phyloP scores from a whole-genome alignment of 2,888 invertebrate genomes.

The Aphodius sticticus region DNA sequence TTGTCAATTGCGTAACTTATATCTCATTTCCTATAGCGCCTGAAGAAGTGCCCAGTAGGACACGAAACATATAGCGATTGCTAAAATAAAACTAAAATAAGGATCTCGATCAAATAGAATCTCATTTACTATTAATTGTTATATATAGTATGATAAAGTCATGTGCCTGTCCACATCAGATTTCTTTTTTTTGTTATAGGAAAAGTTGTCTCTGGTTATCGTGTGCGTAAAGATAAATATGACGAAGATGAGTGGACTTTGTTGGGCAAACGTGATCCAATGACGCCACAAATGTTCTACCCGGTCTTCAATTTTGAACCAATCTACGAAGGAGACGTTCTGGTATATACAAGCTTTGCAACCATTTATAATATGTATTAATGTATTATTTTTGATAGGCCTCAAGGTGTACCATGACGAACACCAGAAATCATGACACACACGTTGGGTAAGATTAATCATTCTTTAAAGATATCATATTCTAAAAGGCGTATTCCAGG shows the following conservation, averaged over 20 bases:
- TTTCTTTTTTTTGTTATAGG: slow-evolving; percentile 61
- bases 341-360: slow-evolving; percentile 59
- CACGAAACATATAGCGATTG: too few relatives aligned
- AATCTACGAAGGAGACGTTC: slow-evolving; percentile 73
- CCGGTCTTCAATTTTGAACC: slow-evolving; percentile 72
- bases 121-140: too few relatives aligned
- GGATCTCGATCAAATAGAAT: too few relatives aligned
- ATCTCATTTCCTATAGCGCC: too few relatives aligned
- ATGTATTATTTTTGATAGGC: slow-evolving; percentile 63
- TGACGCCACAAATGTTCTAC: slow-evolving; percentile 95
- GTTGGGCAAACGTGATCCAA: slow-evolving; percentile 86
- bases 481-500: slow-evolving; percentile 58
- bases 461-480: neutral
- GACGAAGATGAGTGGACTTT: slow-evolving; percentile 77
- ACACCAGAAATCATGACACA: slow-evolving; percentile 69
- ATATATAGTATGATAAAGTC: too few relatives aligned
- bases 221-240: slow-evolving; percentile 65
- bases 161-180: too few relatives aligned
- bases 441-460: slow-evolving; percentile 72
- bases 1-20: too few relatives aligned
- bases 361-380: neutral
- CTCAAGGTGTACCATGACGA: slow-evolving; percentile 92
- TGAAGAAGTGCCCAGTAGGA: too few relatives aligned
- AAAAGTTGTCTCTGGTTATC: slow-evolving; percentile 84
- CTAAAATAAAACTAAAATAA: too few relatives aligned